Evolutionary conservation across 2,888 invertebrate species (phyloP).

Genomic region (Caradrina kadenii): DNA sequence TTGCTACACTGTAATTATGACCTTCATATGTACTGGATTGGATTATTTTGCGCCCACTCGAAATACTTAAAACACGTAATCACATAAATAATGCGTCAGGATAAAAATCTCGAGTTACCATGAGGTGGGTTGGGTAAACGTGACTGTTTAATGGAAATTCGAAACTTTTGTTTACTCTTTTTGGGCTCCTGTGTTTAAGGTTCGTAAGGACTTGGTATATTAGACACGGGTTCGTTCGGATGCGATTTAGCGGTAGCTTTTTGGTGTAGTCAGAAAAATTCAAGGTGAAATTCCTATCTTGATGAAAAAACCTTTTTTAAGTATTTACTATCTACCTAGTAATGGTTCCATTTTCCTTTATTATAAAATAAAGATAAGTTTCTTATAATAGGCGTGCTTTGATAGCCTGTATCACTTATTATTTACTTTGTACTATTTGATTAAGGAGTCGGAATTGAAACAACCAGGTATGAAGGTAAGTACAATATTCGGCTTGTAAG

Average conservation of each 20-base stretch:
- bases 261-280: not conserved
- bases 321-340: not conserved
- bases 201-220: conserved; percentile 11
- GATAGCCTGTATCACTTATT: not conserved
- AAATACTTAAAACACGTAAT: conserved; percentile 62
- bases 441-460: not conserved
- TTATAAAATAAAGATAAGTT: not conserved
- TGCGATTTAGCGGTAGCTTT: conserved; percentile 3
- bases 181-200: conserved; percentile 7
- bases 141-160: conserved; percentile 36
- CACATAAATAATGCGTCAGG: conserved; percentile 64
- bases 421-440: not conserved
- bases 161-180: conserved; percentile 16
- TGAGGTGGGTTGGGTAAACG: conserved; percentile 31
- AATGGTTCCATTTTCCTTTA: not conserved
- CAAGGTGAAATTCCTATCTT: not conserved
- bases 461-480: too few species aligned
- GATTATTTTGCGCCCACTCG: conserved; percentile 71
- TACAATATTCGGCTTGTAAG: not conserved
- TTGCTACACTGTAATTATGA: conserved; percentile 69
- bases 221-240: not conserved
- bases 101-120: conserved; percentile 59
- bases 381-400: not conserved
- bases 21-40: conserved; percentile 69
- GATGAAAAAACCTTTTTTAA: not conserved